These are phyloP conservation scores for Periophthalmus magnuspinnatus DNA, from an alignment of 2,797 vertebrate species.

Conservation along the genomic window DNA sequence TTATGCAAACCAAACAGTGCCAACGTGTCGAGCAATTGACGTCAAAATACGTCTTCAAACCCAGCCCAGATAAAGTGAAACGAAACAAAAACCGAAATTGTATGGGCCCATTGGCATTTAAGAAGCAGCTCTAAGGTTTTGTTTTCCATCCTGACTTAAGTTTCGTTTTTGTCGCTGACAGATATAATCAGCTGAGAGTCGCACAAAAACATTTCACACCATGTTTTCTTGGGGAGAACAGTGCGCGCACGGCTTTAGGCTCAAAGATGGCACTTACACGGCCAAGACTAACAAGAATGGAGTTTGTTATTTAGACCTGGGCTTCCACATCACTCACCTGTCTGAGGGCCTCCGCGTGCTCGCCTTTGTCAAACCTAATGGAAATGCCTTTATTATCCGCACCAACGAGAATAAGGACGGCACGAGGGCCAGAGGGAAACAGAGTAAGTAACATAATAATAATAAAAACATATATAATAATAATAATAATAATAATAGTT, in stretches of 20 bases:
- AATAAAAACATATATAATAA: too few relatives aligned
- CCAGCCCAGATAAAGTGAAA: not conserved
- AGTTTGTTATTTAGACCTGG: not conserved
- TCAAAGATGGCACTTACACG: not conserved
- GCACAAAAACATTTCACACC: not conserved
- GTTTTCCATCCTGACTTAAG: not conserved
- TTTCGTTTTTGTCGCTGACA: not conserved
- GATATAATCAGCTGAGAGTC: slow-evolving; percentile 7
- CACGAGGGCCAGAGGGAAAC: slow-evolving; percentile 30
- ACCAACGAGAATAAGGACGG: slow-evolving; percentile 11
- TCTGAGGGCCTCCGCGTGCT: slow-evolving; percentile 28
- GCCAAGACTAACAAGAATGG: not conserved
- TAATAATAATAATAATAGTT: too few relatives aligned
- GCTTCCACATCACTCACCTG: slow-evolving; percentile 13
- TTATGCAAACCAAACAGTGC: too few relatives aligned
- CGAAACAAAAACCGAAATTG: not conserved
- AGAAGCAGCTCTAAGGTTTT: not conserved
- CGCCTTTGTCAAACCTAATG: slow-evolving; percentile 34
- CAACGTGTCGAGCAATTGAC: too few relatives aligned
- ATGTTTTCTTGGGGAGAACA: slow-evolving; percentile 60
- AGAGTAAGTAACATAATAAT: slow-evolving; percentile 40
- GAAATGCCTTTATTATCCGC: slow-evolving; percentile 26
- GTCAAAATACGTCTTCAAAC: too few relatives aligned
- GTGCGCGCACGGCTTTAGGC: slow-evolving; percentile 20
- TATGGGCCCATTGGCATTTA: not conserved